Percentiles rank a stretch among this genome's conserved stretches.
These are phyloP conservation scores for Danio jaintianensis DNA, from an alignment of 2,797 vertebrate species.

Conservation along the genomic window DNA sequence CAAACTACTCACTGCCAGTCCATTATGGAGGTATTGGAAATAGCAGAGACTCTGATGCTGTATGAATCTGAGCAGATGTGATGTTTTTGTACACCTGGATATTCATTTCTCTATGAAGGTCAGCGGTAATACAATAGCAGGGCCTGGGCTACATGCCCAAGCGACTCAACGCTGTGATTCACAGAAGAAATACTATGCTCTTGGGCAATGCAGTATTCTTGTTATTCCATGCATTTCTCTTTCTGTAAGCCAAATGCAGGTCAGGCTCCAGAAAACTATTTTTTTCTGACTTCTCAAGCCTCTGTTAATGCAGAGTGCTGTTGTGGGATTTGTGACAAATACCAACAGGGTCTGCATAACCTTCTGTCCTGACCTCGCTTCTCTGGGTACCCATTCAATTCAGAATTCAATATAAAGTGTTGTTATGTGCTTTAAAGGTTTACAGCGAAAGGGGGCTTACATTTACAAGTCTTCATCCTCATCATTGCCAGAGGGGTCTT, in stretches of 20 bases:
- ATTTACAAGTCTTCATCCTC: background rate
- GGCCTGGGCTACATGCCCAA: slow-evolving; percentile 20
- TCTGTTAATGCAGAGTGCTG: slow-evolving; percentile 24
- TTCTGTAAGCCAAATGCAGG: background rate
- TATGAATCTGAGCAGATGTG: background rate
- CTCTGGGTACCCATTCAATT: slow-evolving; percentile 7
- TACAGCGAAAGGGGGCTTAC: background rate
- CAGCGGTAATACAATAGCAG: slow-evolving; percentile 3
- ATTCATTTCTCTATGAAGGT: slow-evolving; percentile 21
- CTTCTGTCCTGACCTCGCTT: background rate
- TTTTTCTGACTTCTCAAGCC: background rate
- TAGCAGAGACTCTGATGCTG: background rate
- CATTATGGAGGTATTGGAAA: background rate
- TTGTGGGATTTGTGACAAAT: background rate
- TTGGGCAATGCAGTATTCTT: background rate
- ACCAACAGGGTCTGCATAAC: background rate
- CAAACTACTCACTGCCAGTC: background rate
- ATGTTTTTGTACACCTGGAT: slow-evolving; percentile 4
- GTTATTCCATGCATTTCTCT: background rate
- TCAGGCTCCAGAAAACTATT: background rate
- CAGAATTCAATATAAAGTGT: slow-evolving; percentile 24
- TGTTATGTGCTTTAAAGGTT: background rate
- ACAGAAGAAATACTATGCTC: slow-evolving; percentile 1
- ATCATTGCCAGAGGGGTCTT: background rate
- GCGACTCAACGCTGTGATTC: background rate